Base-by-base conservation (phyloP, 2,113 vertebrate genomes). In the Cnemophilus loriae region DNA sequence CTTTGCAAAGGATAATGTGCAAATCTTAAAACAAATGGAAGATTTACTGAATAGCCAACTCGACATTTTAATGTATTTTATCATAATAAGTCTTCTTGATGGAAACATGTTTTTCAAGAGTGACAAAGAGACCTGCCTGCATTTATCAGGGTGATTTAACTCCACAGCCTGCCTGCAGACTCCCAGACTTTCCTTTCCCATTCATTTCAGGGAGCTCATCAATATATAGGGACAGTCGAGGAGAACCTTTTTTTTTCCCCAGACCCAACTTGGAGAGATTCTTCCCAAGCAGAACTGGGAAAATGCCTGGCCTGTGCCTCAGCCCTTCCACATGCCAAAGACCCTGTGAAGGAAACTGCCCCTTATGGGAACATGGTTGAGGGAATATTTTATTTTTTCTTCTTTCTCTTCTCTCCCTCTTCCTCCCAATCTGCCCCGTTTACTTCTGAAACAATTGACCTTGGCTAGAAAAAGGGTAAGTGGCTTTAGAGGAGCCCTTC, bases 21-120 rank as follows among this genome's bases (percentile, higher is more conserved):
- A 81, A 95, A 97, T 96, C 97, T 98, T 97, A 97, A 98, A 98
- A 97, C 97, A 98, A 98, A 98, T 92, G 97, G 97, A 95, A 98
- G 97, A 98, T 98, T 98, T 98, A 97, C 95, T 60, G 96, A 97
- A 96, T 80, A 93, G 96, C 84, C 97, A 75, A 89, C 89, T 84
- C 47, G 32, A 96, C 95, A 64, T 97, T 97, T 97, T 97, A 96
- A 97, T 96, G 96, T 78, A 57, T 96, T 98, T 98, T 97, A 94
- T 98, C 97, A 98, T 97, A 96, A 95, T 97, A 97, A 97, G 94
- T 96, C 97, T 98, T 96, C 94, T 57, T 95, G 97, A 97, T 97
- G 90, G 97, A 98, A 98, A 96, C 70, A 70, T 95, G 97, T 97
- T 98, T 98, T 97, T 97, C 96, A 97, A 87, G 97, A 97, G 94